Conservation (phyloP, 2,888 invertebrate species). For the Caenorhabditis sp. region DNA sequence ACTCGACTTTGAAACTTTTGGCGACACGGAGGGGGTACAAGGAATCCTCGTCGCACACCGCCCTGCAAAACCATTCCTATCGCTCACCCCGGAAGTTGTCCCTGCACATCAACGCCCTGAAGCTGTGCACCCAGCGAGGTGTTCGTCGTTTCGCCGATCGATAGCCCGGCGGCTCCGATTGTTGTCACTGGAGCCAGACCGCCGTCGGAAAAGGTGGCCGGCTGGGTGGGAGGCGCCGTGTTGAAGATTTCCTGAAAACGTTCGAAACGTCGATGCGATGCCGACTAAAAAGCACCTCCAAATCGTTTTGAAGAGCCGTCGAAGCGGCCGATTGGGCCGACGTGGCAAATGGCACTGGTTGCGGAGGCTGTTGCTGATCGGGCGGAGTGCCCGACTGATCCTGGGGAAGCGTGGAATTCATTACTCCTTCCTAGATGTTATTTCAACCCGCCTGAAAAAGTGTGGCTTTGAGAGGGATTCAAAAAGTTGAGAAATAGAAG, state of each 20-base stretch:
- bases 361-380: slow-evolving; percentile 9
- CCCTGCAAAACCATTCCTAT: too few species aligned
- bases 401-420: too few species aligned
- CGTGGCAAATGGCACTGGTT: background rate
- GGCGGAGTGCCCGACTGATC: too few species aligned
- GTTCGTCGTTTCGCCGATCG: slow-evolving; percentile 31
- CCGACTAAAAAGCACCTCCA: slow-evolving; percentile 26
- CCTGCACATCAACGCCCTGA: slow-evolving; percentile 6
- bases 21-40: too few species aligned
- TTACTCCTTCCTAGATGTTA: too few species aligned
- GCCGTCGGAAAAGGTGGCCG: slow-evolving; percentile 60
- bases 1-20: too few species aligned
- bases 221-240: slow-evolving; percentile 8
- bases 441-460: too few species aligned
- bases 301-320: slow-evolving; percentile 51
- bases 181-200: slow-evolving; percentile 71
- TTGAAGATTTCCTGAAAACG: slow-evolving; percentile 63
- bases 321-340: slow-evolving; percentile 46
- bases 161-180: slow-evolving; percentile 50
- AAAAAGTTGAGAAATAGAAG: too few species aligned
- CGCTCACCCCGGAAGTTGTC: slow-evolving; percentile 8
- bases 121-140: slow-evolving; percentile 16
- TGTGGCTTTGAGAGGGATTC: too few species aligned
- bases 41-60: too few species aligned
- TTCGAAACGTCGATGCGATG: too few species aligned